These are phyloP conservation scores for Teleogryllus oceanicus DNA, from an alignment of 2,888 invertebrate species.

Conservation along the genomic window DNA sequence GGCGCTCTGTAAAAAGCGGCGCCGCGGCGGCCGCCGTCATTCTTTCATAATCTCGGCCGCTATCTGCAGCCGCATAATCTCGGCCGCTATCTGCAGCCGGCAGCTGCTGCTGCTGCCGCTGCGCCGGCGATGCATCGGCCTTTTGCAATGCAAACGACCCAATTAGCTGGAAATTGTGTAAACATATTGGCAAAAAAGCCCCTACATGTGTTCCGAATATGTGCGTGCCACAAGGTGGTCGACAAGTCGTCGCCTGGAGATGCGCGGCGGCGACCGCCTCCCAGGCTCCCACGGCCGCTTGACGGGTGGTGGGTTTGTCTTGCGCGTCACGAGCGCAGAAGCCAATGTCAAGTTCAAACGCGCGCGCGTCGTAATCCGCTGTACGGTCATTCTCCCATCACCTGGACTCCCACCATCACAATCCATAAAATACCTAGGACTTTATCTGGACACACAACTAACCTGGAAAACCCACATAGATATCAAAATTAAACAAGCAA, in stretches of 20 bases:
- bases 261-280: neutral
- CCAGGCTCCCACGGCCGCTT: neutral
- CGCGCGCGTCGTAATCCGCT: too few relatives aligned
- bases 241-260: neutral
- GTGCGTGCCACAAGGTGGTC: neutral
- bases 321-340: neutral
- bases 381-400: too few relatives aligned
- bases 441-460: too few relatives aligned
- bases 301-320: neutral
- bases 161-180: conserved; percentile 18
- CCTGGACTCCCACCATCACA: too few relatives aligned
- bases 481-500: too few relatives aligned
- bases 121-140: neutral
- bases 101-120: neutral
- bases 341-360: too few relatives aligned
- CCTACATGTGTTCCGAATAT: neutral
- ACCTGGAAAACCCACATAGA: too few relatives aligned
- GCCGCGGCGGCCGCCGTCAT: neutral
- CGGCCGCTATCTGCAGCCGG: neutral
- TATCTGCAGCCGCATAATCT: conserved; percentile 6
- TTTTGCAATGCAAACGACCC: conserved; percentile 9
- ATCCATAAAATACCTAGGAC: too few relatives aligned
- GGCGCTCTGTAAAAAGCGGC: neutral
- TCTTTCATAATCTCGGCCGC: neutral
- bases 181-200: conserved; percentile 1